Evolutionary conservation across 2,797 vertebrate species (phyloP).

Genomic region (Erethizon dorsatum): DNA sequence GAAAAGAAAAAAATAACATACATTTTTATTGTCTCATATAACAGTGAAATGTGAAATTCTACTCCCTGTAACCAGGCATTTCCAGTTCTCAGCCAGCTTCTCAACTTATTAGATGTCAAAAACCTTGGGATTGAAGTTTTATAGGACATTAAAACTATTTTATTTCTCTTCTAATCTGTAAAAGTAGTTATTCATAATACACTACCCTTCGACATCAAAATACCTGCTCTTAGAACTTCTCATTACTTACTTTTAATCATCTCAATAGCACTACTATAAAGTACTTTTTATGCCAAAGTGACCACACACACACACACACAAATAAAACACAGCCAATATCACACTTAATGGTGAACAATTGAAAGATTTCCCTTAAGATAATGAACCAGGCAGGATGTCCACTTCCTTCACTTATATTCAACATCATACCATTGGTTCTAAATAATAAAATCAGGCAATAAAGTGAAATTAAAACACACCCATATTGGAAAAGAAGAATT

Average conservation of each 20-base stretch:
- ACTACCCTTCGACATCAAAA: neutral
- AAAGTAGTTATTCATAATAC: neutral
- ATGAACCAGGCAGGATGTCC: neutral
- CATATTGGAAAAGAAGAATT: neutral
- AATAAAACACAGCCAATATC: no score
- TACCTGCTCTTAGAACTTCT: neutral
- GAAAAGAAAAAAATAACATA: neutral
- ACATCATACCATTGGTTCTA: neutral
- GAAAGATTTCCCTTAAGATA: neutral
- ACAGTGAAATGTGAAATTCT: neutral
- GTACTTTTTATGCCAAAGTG: neutral
- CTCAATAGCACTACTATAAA: neutral
- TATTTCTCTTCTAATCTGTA: neutral
- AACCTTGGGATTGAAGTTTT: no score
- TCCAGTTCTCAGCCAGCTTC: neutral
- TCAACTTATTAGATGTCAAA: neutral
- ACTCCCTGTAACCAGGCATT: neutral
- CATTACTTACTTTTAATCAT: neutral
- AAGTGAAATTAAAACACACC: neutral
- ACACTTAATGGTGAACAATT: neutral
- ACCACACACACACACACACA: neutral
- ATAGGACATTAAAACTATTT: neutral
- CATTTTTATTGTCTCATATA: neutral
- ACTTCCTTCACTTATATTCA: neutral
- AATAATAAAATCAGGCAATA: neutral